phyloP scores from a whole-genome alignment of 37 sponge, comb jelly and placozoan genomes.

The Theonella swinhoei region DNA sequence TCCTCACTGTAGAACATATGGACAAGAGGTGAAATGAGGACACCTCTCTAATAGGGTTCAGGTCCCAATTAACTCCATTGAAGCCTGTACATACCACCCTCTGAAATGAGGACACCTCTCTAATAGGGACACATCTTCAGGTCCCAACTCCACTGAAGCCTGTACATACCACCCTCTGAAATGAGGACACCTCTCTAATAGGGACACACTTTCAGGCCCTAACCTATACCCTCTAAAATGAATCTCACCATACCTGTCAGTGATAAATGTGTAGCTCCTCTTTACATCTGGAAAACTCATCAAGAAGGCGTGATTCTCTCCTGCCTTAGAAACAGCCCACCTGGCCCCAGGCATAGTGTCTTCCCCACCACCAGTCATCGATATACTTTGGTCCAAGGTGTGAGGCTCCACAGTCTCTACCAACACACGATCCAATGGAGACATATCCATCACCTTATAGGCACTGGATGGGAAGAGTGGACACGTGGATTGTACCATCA shows the following conservation, averaged over 20 bases:
- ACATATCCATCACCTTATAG: not conserved
- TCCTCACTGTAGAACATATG: not conserved
- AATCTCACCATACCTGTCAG: not conserved
- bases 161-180: no score
- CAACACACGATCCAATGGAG: not conserved
- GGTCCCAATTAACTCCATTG: no score
- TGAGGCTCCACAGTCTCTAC: not conserved
- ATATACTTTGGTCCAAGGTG: not conserved
- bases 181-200: no score
- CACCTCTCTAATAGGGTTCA: no score
- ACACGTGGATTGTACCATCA: no score
- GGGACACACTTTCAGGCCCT: no score
- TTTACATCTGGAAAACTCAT: not conserved
- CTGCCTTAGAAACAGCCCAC: not conserved
- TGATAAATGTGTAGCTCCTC: not conserved
- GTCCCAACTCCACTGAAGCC: no score
- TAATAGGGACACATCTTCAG: no score
- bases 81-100: no score
- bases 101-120: no score
- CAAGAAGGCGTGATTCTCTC: not conserved
- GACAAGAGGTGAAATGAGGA: no score
- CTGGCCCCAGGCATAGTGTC: not conserved
- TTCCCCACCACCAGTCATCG: not conserved
- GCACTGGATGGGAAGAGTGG: not conserved
- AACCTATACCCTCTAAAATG: no score